Evolutionary conservation across 2,797 vertebrate genomes (phyloP).

Genomic region (Lates japonicus): DNA sequence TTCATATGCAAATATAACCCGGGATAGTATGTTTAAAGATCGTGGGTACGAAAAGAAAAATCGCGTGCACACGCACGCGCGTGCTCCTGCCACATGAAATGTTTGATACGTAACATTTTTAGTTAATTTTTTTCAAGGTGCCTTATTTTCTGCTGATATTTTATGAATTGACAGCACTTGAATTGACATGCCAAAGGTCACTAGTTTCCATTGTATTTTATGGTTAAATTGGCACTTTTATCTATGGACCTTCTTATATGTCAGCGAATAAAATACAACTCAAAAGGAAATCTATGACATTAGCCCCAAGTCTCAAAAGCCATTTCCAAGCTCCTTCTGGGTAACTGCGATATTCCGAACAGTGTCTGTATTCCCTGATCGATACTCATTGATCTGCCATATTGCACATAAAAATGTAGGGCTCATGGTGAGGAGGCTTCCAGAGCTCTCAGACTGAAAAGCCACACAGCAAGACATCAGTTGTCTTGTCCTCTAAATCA

Average conservation of each 20-base stretch:
- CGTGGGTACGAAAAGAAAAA: neutral
- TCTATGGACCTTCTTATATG: neutral
- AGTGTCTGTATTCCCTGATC: constrained; percentile 67
- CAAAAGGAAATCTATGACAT: constrained; percentile 36
- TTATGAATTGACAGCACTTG: neutral
- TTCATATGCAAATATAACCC: neutral
- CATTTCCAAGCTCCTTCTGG: constrained; percentile 52
- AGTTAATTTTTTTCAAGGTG: neutral
- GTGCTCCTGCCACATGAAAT: neutral
- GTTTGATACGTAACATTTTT: neutral
- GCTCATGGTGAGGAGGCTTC: constrained; percentile 50
- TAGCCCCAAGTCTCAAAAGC: constrained; percentile 39
- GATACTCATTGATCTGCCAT: constrained; percentile 72
- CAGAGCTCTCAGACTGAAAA: constrained; percentile 18
- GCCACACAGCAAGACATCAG: constrained; percentile 23
- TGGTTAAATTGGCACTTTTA: constrained; percentile 18
- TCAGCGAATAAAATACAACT: constrained; percentile 26
- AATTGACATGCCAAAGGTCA: neutral
- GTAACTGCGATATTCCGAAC: constrained; percentile 55
- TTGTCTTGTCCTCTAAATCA: constrained; percentile 27
- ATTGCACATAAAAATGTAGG: constrained; percentile 59
- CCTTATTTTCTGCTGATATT: neutral
- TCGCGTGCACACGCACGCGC: neutral
- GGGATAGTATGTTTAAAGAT: neutral
- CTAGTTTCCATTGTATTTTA: neutral